Conservation (phyloP, 2,113 vertebrate genomes). For the Hippolais icterina region DNA sequence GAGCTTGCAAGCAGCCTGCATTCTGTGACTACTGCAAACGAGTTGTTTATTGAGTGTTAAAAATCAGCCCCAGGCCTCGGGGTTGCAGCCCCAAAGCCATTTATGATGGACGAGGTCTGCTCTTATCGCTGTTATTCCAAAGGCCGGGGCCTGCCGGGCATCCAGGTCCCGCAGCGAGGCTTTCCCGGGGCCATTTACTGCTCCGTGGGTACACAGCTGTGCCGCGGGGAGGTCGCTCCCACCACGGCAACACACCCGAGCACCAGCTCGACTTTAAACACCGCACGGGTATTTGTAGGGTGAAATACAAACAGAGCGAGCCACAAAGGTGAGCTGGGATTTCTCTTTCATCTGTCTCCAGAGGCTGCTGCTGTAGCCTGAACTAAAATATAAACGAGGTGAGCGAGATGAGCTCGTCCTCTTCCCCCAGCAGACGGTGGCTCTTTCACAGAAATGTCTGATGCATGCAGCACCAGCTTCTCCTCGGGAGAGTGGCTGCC, state of each 20-base stretch:
- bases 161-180: neutral
- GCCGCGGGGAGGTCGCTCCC: neutral
- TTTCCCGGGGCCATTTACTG: neutral
- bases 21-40: neutral
- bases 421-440: neutral
- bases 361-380: neutral
- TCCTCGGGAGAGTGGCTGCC: neutral
- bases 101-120: constrained; percentile 3
- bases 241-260: neutral
- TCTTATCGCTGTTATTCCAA: neutral
- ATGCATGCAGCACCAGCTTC: neutral
- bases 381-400: constrained; percentile 1
- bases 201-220: rapidly evolving
- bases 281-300: neutral
- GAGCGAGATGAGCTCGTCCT: neutral
- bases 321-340: neutral
- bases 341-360: neutral
- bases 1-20: neutral
- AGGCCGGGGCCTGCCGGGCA: neutral
- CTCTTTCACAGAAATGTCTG: neutral
- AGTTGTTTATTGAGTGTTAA: neutral
- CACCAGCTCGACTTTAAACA: neutral
- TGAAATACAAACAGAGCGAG: neutral
- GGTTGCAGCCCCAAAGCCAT: neutral
- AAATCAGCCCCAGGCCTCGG: neutral